phyloP scores from a whole-genome alignment of 2,888 invertebrate species.

The Blastobasis adustella region DNA sequence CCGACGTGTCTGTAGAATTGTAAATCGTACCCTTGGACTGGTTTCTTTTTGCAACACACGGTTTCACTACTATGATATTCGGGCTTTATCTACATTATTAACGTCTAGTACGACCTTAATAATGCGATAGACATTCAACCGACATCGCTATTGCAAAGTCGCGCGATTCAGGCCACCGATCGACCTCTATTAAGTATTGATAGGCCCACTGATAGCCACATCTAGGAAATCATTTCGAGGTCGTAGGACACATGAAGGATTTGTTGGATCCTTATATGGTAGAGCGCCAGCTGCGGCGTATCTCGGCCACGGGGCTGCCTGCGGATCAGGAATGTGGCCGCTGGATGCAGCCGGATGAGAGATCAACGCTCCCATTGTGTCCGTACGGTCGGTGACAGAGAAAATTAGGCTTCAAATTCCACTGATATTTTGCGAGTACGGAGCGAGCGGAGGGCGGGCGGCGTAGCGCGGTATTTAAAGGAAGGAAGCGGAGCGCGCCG shows the following conservation, averaged over 20 bases:
- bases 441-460: constrained; percentile 56
- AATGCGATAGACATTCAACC: no score
- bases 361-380: constrained; percentile 72
- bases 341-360: constrained; percentile 46
- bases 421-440: constrained; percentile 63
- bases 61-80: not conserved
- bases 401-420: constrained; percentile 68
- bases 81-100: no score
- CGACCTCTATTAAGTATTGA: constrained; percentile 11
- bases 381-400: constrained; percentile 61
- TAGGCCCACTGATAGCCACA: constrained; percentile 10
- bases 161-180: not conserved
- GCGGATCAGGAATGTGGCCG: constrained; percentile 49
- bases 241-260: no score
- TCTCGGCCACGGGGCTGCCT: constrained; percentile 32
- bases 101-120: no score
- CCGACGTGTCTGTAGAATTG: constrained; percentile 24
- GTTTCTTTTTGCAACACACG: constrained; percentile 21
- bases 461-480: constrained; percentile 56
- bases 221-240: not conserved
- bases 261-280: constrained; percentile 26
- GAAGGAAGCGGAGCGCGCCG: constrained; percentile 44
- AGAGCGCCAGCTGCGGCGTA: constrained; percentile 8
- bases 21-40: constrained; percentile 44
- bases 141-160: no score